Base-by-base conservation (phyloP, 2,113 vertebrate species). In the Ammodramus savannarum region DNA sequence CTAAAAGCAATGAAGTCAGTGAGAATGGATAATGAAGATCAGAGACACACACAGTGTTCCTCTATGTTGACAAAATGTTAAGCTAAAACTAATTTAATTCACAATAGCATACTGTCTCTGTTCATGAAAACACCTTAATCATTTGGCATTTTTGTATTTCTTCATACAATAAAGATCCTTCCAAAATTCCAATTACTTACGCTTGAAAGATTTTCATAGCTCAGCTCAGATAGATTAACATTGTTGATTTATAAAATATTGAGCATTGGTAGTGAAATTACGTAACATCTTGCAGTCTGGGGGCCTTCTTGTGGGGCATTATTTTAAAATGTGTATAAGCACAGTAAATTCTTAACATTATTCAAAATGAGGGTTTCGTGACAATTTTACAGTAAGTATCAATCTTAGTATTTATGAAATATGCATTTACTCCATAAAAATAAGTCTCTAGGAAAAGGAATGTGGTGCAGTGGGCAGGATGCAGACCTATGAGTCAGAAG, bases 401-500 rank as follows among this genome's bases (percentile, higher is more conserved):
- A 58, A 46, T 79, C 18, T 66, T 68, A 39, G 14, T 85, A 73
- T 55, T 88, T 91, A 83, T 59, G 19, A 90, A 93, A 87, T 63
- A 85, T 10, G 27, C 55, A 63, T 85, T 90, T 93, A 76, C 25
- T 82, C 55, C 51, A 55, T 76, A 43, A 73, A 91, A 93, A 83
- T 58, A 71, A 59, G 43, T 39, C 59, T 95, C 43, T 63, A 88
- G 55, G 59, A 90, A 77, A 93, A 82, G 58, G n/a, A 78, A 44
- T 49, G 69, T 86, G 61, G 22, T 89, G 79, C 22, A 7, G 65
- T 52, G 57, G 86, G 74, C 54, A 78, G 69, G 80, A 95, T 92
- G 66, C 80, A 95, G 90, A 94, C 82, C 72, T 91, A 89, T 96
- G 94, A 94, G 72, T 96, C 87, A 94, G 89, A 96, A 96, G 67